Base-by-base conservation (phyloP, 2,888 invertebrate genomes). In the Diogma glabrata region DNA sequence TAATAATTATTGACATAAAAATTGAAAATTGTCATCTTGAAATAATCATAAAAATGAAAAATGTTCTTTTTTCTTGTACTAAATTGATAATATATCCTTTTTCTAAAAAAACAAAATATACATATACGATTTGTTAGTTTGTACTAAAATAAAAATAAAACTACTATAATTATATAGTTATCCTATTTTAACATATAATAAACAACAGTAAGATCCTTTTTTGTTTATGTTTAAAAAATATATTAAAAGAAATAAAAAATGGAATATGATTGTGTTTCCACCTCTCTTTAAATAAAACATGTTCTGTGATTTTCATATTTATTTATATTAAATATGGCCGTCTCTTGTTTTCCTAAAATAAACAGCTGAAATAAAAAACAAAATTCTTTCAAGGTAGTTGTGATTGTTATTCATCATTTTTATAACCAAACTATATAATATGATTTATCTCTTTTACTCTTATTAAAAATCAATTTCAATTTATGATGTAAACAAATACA, bases 311-410 rank as follows among this genome's bases (percentile, higher is more conserved):
- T n/a, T n/a, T n/a, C n/a, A n/a, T n/a, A n/a, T n/a, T n/a, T n/a
- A n/a, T n/a, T n/a, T n/a, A n/a, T n/a, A n/a, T 43, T 20, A 43
- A 46, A 46, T 46, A 46, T 46, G 46, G 46, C 46, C 46, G 46
- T 46, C 46, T 46, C 46, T 46, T 46, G 24, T 24, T 24, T 24
- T 24, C 24, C 6, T 46, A 22, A 46, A 46, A 43, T 19, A 16
- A 16, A 38, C 17, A 14, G 4, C 38, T 19, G 8, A 38, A 43
- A n/a, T 14, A 20, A 43, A 22, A 40, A 1, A 33, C 38, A 19
- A 17, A 40, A 43, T 22, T 43, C 23, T 43, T 22, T 43, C 22
- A 43, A 22, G 43, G 43, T 22, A 43, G 23, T 43, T n/a, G n/a
- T n/a, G n/a, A n/a, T n/a, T n/a, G n/a, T n/a, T n/a, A n/a, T n/a